Base-by-base conservation (phyloP, 2,797 vertebrate species). In the Hipposideros larvatus region DNA sequence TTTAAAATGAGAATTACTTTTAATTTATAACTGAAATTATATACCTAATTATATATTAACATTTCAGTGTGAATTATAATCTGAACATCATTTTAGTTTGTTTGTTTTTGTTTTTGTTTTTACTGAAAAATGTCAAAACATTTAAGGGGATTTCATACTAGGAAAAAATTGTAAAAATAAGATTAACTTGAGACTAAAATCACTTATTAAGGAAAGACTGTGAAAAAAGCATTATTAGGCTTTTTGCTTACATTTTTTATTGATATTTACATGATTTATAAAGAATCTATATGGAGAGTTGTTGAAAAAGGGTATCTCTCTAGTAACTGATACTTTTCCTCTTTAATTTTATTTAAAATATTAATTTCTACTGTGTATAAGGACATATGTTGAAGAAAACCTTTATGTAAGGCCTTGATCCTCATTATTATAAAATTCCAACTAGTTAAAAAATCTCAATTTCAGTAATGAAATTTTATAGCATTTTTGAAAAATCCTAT, bases 331-430 rank as follows among this genome's bases (percentile, higher is more conserved):
- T 91, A 51, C 19, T 61, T 90, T 85, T 87, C 26, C 11, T 53
- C 28, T 94, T 96, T 57, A 79, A 89, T 87, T 94, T 91, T 82
- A 68, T 80, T 84, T 92, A 86, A 94, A 87, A 9, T 91, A 7
- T 95, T 86, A 26, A 78, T 88, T 91, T 96, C 63, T 89, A 68
- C 87, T 94, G 6, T 94, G 5, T 88, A 11, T 85, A 87, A 86
- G 74, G 57, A 91, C 90, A 88, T 85, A 28, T 43, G 11, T 95
- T 94, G 59, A 83, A 90, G 31, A 31, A 94, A 94, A 90, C 63
- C 16, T 68, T 83, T 92, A 75, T 61, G 18, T 34, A 61, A 70
- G 22, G 11, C 5, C 11, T 87, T 75, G 8, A 59, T 75, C 34
- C 8, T 63, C 68, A 75, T 79, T 92, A 79, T 80, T 87, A 53